Base-by-base conservation (phyloP, 1,140 invertebrate species). In the Hycleus phaleratus region DNA sequence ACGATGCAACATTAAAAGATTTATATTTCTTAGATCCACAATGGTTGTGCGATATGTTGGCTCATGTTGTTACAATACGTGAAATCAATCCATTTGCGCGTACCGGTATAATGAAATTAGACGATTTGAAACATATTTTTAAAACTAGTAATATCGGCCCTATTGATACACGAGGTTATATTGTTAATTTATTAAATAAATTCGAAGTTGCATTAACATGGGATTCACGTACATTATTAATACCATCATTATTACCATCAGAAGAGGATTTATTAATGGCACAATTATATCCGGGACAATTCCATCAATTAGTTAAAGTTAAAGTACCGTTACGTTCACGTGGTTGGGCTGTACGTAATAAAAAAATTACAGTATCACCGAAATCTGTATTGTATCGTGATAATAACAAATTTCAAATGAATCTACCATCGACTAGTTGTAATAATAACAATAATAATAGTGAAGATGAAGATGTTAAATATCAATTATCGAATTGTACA, bases 161-260 rank as follows among this genome's bases (percentile, higher is more conserved):
- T 1, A 74, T 78, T 3, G 82, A 88, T 62, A 84, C 83, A 2
- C 80, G 84, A 64, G 82, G 84, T n/a, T 95, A 96, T 63, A 90
- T 95, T 40, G 84, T 96, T 2, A 91, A 85, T 68, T 75, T 97
- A 7, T 75, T 99, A 38, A 95, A 94, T 73, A 98, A 98, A 77
- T 98, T 98, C 76, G 96, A 99, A 76, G 87, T 98, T 26, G 97
- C 96, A 0, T 75, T 99, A 9, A 94, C 93, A n/a, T 98, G 93
- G 91, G 95, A 98, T 71, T 88, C 86, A 24, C 74, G 93, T 4
- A 90, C 91, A 10, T 73, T 99, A 10, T 75, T 98, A 1, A 93
- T 99, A 65, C 95, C 96, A 1, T 94, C 92, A 0, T 75, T 98
- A 25, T 74, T 99, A 61, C 95, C 95, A 0, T 67, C 86, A 0